These are phyloP conservation scores for Gryllus bimaculatus DNA, from an alignment of 1,140 invertebrate species.

Conservation along the genomic window DNA sequence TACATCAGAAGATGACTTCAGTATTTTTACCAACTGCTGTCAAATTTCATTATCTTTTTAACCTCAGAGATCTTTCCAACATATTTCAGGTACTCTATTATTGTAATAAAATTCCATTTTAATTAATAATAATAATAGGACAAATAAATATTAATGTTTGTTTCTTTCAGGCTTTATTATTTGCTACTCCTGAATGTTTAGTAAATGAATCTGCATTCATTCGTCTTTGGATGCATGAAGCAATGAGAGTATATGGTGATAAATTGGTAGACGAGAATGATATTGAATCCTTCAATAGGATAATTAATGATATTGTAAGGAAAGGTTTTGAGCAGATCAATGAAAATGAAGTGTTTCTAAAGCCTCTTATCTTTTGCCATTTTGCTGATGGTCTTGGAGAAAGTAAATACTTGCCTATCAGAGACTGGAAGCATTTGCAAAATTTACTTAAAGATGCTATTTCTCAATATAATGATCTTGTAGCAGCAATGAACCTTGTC, in stretches of 20 bases:
- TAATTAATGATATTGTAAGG: slow-evolving; percentile 73
- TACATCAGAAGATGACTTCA: slow-evolving; percentile 67
- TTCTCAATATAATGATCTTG: slow-evolving; percentile 67
- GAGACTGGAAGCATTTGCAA: slow-evolving; percentile 58
- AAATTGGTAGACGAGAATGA: slow-evolving; percentile 67
- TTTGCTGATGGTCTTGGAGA: slow-evolving; percentile 89
- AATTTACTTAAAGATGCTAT: slow-evolving; percentile 73
- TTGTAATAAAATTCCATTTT: no score
- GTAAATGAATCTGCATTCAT: slow-evolving; percentile 59
- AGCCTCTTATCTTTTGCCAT: slow-evolving; percentile 78
- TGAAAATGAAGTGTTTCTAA: slow-evolving; percentile 52
- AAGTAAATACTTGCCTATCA: slow-evolving; percentile 78
- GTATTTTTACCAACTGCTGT: slow-evolving; percentile 83
- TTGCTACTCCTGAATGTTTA: slow-evolving; percentile 66
- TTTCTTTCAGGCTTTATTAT: slow-evolving; percentile 67
- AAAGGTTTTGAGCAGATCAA: slow-evolving; percentile 44
- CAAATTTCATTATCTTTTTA: slow-evolving; percentile 94
- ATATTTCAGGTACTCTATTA: slow-evolving; percentile 55
- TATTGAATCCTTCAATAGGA: slow-evolving; percentile 61
- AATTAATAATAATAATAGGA: not conserved
- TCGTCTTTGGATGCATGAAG: slow-evolving; percentile 82
- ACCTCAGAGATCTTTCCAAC: slow-evolving; percentile 84
- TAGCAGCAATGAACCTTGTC: slow-evolving; percentile 89
- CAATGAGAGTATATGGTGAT: slow-evolving; percentile 79
- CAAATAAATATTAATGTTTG: slow-evolving; percentile 23